Base-by-base conservation (phyloP, 2,888 invertebrate genomes). In the Chirona hameri region DNA sequence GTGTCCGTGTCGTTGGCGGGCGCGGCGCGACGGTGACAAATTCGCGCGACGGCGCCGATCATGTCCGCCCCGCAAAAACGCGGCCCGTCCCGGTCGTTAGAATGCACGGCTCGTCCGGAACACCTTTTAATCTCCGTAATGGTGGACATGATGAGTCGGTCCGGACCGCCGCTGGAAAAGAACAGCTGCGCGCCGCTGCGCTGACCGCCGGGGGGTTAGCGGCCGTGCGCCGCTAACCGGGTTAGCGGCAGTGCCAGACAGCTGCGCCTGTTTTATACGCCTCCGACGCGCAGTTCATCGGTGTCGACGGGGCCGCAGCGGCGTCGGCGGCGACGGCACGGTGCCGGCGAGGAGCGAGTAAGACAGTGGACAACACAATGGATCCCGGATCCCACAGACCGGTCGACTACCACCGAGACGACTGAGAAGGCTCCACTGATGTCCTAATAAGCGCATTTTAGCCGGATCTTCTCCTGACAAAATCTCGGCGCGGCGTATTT, bases 71-170 rank as follows among this genome's bases (percentile, higher is more conserved):
- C 9, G 46, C 46, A 76, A 76, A 76, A 76, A 76, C 76, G 15
- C 18, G 24, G 21, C 24, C 39, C 9, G 72, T 15, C 39, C 21
- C 27, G 24, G 46, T 76, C 24, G 76, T 76, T 76, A 24, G 46
- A 21, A 39, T 46, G 76, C 31, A 24, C 24, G 27, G 29, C 31
- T 10, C 0, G 72, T 7, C 31, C 39, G 1, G 52, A 18, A 39
- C 76, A 76, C 10, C 46, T 46, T 46, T 76, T 76, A 76, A 76
- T 76, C 76, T 46, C 39, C 10, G 76, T 76, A 76, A 76, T 76
- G 76, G 76, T 39, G 46, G 24, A 39, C 9, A 27, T 72, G 72
- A 39, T 21, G 76, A 7, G 18, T 24, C 76, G 21, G 69, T 14
- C 39, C 65, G 7, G 65, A 4, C 29, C 12, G 31, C 27, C 31